Base-by-base conservation (phyloP, 2,888 invertebrate species). In the Philereme transversata region DNA sequence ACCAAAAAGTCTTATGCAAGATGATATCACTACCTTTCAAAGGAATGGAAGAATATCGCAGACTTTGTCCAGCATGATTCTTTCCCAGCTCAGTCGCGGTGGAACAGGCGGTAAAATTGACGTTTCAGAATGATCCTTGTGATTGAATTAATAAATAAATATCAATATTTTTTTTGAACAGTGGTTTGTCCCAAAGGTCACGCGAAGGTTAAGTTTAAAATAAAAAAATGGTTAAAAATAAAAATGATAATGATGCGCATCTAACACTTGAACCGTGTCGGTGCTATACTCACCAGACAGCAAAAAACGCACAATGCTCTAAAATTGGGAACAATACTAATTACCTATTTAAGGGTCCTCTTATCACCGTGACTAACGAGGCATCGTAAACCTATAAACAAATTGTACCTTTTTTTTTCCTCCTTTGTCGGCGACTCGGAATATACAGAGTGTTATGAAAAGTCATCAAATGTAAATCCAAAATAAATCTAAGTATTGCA, bases 281-380 rank as follows among this genome's bases (percentile, higher is more conserved):
- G 50, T 52, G 50, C 8, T 35, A 48, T 36, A 51, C 54, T 35
- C n/a, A 33, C 50, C 38, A 36, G n/a, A 48, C 4, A 34, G 8
- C 49, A 55, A 64, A 60, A 65, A 52, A 56, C 22, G 52, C 11
- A 51, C 51, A 65, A 77, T 75, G 67, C 64, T 44, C 61, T 69
- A 64, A 70, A 75, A 74, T 76, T 61, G 69, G 70, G 75, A 83
- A 90, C 90, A 90, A 90, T 88, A 84, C 85, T 90, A 90, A 91
- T 92, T 86, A 88, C 84, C 85, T 86, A 88, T 84, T 91, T 89
- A 87, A 78, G 81, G 64, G 75, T 73, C 74, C 76, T 80, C 84
- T 88, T 88, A 89, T 88, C 86, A 74, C 75, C 73, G 68, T 72
- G 72, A 77, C 85, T 90, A 91, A 92, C 90, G 86, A 91, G 90